Percentiles rank a stretch among this genome's conserved stretches.
Evolutionary conservation across 2,888 invertebrate genomes (phyloP).

Genomic region (Hypena proboscidalis): DNA sequence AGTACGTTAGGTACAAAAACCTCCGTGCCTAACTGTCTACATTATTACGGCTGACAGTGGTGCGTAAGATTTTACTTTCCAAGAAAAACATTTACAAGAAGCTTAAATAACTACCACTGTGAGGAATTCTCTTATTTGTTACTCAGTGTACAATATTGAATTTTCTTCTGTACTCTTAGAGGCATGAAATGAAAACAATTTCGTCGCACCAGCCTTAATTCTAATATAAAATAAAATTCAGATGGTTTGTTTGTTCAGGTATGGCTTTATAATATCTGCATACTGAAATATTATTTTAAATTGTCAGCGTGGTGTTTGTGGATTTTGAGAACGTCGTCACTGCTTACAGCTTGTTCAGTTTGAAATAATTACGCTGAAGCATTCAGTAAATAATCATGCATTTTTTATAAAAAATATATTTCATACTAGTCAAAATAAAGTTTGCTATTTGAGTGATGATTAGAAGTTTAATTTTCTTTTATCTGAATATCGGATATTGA

Average conservation of each 20-base stretch:
- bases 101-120: conserved; percentile 3
- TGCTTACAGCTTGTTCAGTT: too few relatives aligned
- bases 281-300: too few relatives aligned
- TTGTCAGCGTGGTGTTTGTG: too few relatives aligned
- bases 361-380: too few relatives aligned
- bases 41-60: conserved; percentile 27
- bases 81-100: conserved; percentile 17
- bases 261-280: too few relatives aligned
- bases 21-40: conserved; percentile 3
- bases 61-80: conserved; percentile 9
- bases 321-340: too few relatives aligned
- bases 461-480: conserved; percentile 32
- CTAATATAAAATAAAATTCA: too few relatives aligned
- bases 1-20: conserved; percentile 13
- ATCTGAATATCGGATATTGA: conserved; percentile 35
- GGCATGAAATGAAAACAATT: conserved; percentile 7
- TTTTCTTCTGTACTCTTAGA: conserved; percentile 13
- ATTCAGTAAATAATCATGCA: too few relatives aligned
- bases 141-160: conserved; percentile 16
- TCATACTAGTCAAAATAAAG: conserved; percentile 19
- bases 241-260: too few relatives aligned
- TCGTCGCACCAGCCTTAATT: not conserved
- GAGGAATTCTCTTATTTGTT: conserved; percentile 8
- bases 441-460: conserved; percentile 24
- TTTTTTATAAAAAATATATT: not conserved